A percentile compares a stretch with the other conserved stretches of the same genome.
Conservation (phyloP, 2,888 invertebrate species). For the Danaus chrysippus region DNA sequence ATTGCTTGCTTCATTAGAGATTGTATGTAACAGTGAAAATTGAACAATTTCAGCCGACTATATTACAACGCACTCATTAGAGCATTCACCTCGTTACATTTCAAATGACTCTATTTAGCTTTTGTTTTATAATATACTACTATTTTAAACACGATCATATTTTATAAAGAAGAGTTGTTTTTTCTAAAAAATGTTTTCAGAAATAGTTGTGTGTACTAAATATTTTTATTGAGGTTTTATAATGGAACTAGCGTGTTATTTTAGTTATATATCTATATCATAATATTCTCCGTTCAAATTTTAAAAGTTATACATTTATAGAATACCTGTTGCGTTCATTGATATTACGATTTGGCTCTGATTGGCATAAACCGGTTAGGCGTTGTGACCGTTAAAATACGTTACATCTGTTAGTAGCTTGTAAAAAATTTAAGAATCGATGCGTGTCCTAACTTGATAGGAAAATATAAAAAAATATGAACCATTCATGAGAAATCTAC, state of each 20-base stretch:
- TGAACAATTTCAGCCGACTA: slow-evolving; percentile 8
- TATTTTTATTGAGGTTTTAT: no score
- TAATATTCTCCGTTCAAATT: background rate
- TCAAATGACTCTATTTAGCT: slow-evolving; percentile 11
- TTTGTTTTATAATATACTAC: no score
- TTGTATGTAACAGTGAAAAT: slow-evolving; percentile 9
- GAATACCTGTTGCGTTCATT: slow-evolving; percentile 33
- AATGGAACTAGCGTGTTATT: no score
- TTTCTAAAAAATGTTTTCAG: no score
- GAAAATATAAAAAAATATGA: slow-evolving; percentile 3
- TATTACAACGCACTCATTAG: slow-evolving; percentile 11
- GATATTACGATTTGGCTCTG: slow-evolving; percentile 27
- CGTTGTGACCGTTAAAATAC: slow-evolving; percentile 58
- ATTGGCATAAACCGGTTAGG: slow-evolving; percentile 46
- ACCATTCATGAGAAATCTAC: background rate
- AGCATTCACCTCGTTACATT: slow-evolving; percentile 26
- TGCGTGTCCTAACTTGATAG: slow-evolving; percentile 30
- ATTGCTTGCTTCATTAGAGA: slow-evolving; percentile 28
- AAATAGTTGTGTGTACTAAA: no score
- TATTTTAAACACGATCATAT: no score
- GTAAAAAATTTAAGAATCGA: slow-evolving; percentile 49
- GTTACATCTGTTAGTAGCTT: slow-evolving; percentile 49
- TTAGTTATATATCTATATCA: background rate
- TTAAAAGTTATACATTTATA: slow-evolving; percentile 7
- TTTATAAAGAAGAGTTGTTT: no score